Percentiles rank a stretch among this genome's conserved stretches.
phyloP scores from a whole-genome alignment of 2,113 vertebrate species.

The Callopanchax toddi region DNA sequence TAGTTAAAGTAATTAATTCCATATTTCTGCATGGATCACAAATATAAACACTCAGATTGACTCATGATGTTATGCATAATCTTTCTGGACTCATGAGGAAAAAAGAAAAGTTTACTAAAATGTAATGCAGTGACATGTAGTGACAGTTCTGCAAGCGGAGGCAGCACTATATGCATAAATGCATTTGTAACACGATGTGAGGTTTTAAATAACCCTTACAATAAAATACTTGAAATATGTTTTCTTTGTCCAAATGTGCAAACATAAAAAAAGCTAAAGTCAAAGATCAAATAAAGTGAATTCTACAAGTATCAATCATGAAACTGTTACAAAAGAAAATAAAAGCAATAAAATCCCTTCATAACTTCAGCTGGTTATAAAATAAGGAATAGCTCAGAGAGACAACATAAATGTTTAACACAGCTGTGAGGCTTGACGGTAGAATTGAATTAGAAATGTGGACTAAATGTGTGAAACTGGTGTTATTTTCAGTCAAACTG shows the following conservation, averaged over 20 bases:
- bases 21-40: neutral
- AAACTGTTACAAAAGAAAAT: conserved; percentile 16
- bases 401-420: conserved; percentile 38
- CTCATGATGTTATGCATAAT: neutral
- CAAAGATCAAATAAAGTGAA: no score
- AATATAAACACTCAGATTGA: neutral
- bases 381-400: conserved; percentile 25
- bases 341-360: conserved; percentile 7
- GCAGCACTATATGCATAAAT: neutral
- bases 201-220: no score
- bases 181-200: neutral
- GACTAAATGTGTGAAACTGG: conserved; percentile 38
- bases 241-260: neutral
- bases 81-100: neutral
- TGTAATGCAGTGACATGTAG: neutral
- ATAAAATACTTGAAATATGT: no score
- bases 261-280: no score
- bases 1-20: conserved; percentile 16
- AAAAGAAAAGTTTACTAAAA: neutral
- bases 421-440: neutral
- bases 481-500: no score
- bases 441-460: neutral
- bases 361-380: conserved; percentile 18
- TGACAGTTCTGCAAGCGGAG: neutral
- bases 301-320: conserved; percentile 30